A percentile compares a stretch with the other conserved stretches of the same genome.
Evolutionary conservation across 2,888 invertebrate species (phyloP).

Genomic region (Dioctria linearis): DNA sequence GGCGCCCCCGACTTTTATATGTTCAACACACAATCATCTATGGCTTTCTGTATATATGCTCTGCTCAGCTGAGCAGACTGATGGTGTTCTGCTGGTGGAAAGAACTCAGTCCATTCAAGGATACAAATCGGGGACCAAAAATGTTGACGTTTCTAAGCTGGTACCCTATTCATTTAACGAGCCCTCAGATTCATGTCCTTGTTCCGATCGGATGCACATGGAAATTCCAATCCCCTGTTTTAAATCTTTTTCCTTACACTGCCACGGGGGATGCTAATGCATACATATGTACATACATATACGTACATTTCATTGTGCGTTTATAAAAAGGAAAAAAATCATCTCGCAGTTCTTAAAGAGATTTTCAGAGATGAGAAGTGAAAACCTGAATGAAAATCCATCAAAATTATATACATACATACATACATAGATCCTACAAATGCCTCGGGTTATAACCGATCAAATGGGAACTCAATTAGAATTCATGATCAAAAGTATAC

Average conservation of each 20-base stretch:
- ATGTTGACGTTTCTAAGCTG: conserved; percentile 50
- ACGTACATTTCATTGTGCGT: not conserved
- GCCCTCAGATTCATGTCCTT: conserved; percentile 51
- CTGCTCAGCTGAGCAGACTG: conserved; percentile 49
- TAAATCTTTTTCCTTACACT: not conserved
- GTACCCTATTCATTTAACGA: conserved; percentile 27
- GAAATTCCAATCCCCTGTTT: conserved; percentile 31
- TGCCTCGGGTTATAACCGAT: conserved; percentile 32
- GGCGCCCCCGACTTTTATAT: conserved; percentile 50
- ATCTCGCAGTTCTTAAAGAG: conserved; percentile 21
- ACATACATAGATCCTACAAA: not conserved
- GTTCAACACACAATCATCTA: no score
- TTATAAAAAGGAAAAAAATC: not conserved
- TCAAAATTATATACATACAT: conserved; percentile 9
- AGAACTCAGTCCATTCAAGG: conserved; percentile 25
- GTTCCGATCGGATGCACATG: conserved; percentile 52
- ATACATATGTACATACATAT: not conserved
- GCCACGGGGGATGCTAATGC: conserved; percentile 26
- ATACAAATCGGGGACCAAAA: conserved; percentile 48
- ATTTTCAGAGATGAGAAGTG: conserved; percentile 32
- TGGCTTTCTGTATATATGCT: not conserved
- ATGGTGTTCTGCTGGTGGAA: conserved; percentile 43
- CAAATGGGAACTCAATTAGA: conserved; percentile 37
- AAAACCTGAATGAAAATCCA: conserved; percentile 43
- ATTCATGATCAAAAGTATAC: conserved; percentile 40